A percentile compares a stretch with the other conserved stretches of the same genome.
phyloP scores from a whole-genome alignment of 2,113 vertebrate species.

The Poeciliopsis retropinna region DNA sequence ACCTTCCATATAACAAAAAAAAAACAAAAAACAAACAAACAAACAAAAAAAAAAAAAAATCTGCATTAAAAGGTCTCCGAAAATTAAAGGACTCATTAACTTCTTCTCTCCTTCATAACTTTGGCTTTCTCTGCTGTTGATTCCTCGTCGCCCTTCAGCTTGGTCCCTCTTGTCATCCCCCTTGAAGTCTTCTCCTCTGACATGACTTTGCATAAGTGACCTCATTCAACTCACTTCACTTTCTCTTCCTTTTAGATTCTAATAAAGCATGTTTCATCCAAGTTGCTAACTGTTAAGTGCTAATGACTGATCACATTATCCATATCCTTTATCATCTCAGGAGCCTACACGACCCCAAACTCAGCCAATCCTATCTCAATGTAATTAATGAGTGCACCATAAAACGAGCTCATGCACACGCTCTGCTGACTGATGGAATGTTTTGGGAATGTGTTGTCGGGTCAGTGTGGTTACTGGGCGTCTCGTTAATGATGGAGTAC shows the following conservation, averaged over 20 bases:
- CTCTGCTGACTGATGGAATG: constrained; percentile 71
- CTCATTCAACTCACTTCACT: constrained; percentile 34
- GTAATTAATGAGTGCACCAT: constrained; percentile 65
- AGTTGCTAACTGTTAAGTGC: constrained; percentile 48
- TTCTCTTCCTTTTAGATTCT: constrained; percentile 20
- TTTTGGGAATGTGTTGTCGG: constrained; percentile 62
- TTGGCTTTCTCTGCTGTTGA: constrained; percentile 13
- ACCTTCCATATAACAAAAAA: not conserved
- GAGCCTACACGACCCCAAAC: constrained; percentile 53
- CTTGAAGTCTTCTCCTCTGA: constrained; percentile 11
- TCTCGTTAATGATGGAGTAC: constrained; percentile 56
- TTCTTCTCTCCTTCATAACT: constrained; percentile 7
- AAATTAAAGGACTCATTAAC: constrained; percentile 52
- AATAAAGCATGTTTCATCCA: constrained; percentile 48
- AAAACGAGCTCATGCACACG: constrained; percentile 59
- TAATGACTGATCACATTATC: constrained; percentile 68
- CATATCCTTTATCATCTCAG: constrained; percentile 63
- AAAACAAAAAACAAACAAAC: not conserved
- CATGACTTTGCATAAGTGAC: constrained; percentile 41
- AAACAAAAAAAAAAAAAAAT: not conserved
- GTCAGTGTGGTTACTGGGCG: constrained; percentile 57
- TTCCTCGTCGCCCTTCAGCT: not conserved
- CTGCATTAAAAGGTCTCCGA: not conserved
- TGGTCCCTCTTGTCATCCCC: not conserved
- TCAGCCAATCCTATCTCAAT: constrained; percentile 49